phyloP scores from a whole-genome alignment of 2,888 invertebrate species.

The Acronicta leporina region DNA sequence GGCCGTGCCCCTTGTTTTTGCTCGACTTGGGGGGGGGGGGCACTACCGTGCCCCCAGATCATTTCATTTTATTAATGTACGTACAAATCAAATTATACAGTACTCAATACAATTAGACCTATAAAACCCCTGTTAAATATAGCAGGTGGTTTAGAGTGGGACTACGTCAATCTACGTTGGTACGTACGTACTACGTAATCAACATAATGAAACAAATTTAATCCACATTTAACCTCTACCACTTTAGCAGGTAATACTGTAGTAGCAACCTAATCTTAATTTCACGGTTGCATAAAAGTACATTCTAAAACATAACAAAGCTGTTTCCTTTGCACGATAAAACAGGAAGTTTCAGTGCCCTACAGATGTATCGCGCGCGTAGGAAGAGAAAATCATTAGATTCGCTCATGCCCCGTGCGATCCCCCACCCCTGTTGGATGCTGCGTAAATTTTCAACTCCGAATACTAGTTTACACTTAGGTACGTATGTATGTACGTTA shows the following conservation, averaged over 20 bases:
- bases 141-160: neutral
- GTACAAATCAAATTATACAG: too few relatives aligned
- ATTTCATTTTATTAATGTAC: too few relatives aligned
- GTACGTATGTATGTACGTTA: slow-evolving; percentile 9
- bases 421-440: slow-evolving; percentile 68
- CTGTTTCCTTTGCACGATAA: slow-evolving; percentile 10
- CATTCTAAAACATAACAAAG: slow-evolving; percentile 12
- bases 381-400: slow-evolving; percentile 83
- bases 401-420: slow-evolving; percentile 84
- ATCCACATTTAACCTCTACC: neutral
- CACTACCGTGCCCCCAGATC: too few relatives aligned
- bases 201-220: neutral
- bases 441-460: slow-evolving; percentile 65
- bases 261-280: neutral
- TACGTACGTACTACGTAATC: too few relatives aligned
- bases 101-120: neutral
- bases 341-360: slow-evolving; percentile 32
- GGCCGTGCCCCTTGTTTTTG: too few relatives aligned
- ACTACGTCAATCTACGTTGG: too few relatives aligned
- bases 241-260: neutral
- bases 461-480: slow-evolving; percentile 11
- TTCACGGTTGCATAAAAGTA: slow-evolving; percentile 1
- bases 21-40: too few relatives aligned
- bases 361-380: slow-evolving; percentile 61
- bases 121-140: neutral